Evolutionary conservation across 2,113 vertebrate genomes (phyloP).

Genomic region (Caracal caracal): DNA sequence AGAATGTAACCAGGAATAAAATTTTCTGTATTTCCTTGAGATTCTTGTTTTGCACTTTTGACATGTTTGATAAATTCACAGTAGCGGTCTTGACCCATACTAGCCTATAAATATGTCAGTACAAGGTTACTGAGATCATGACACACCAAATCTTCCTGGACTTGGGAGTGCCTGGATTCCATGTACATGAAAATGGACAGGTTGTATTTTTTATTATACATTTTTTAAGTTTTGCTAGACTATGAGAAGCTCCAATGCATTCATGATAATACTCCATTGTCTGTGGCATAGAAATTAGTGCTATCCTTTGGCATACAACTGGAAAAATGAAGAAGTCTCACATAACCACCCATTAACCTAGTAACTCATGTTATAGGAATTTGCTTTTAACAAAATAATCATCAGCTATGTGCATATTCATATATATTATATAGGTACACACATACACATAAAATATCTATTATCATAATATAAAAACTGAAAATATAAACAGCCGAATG

Average conservation of each 20-base stretch:
- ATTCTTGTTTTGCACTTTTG: background rate
- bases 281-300: background rate
- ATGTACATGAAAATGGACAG: background rate
- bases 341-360: conserved; percentile 27
- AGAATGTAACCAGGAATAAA: background rate
- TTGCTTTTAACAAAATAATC: conserved; percentile 8
- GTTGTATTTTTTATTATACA: background rate
- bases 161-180: background rate
- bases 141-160: background rate
- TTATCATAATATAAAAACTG: background rate
- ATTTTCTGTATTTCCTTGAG: background rate
- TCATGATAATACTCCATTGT: background rate
- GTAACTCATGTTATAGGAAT: background rate
- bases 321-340: conserved; percentile 25
- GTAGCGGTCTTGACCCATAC: background rate
- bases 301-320: conserved; percentile 23
- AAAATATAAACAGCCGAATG: background rate
- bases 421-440: background rate
- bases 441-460: background rate
- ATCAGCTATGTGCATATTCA: background rate
- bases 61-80: background rate
- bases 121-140: background rate
- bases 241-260: background rate
- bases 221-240: conserved; percentile 43
- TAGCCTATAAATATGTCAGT: background rate